Evolutionary conservation across 2,797 vertebrate species (phyloP), one percentile per base, ranked within the genome.

Genomic region (Sebastes elongatus): DNA sequence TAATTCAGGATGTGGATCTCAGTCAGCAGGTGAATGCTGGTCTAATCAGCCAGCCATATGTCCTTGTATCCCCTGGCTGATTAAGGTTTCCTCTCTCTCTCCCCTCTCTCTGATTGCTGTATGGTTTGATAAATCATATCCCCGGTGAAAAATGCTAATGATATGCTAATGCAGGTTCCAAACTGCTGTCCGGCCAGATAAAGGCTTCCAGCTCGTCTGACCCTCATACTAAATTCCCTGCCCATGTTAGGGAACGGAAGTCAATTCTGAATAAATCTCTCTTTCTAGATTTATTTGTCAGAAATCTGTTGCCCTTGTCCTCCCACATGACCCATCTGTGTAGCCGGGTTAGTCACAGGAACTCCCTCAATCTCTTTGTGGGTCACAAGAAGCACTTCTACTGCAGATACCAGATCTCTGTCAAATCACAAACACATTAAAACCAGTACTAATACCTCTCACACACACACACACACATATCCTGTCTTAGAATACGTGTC

Each of bases 271-370:
- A 28, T 33, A 53, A 83, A 76, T 67, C 63, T 72, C 7, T 70
- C 27, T 38, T 30, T 69, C 32, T 53, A 2, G 49, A 60, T 78
- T 63, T 68, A 13, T 82, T 87, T 81, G 73, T 20, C 82, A 80
- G 77, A 89, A 78, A 88, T 91, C 86, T 88, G 83, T 80, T 84
- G 87, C 82, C 88, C 81, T 86, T 82, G 76, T 85, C 91, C 90
- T 93, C 89, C 92, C 86, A 94, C 92, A 82, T 89, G 60, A 84
- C 82, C 91, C 89, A 91, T 95, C 93, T 95, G 94, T 93, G 92
- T 80, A 62, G 81, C 81, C 42, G 73, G 79, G 84, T 88, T 88
- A 67, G 88, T 87, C 86, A 87, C 85, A 91, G 77, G 46, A 83
- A 78, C 69, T 81, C 71, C 69, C 68, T 72, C 79, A 75, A 80